phyloP scores from a whole-genome alignment of 2,797 vertebrate species.

The Salmo trutta region DNA sequence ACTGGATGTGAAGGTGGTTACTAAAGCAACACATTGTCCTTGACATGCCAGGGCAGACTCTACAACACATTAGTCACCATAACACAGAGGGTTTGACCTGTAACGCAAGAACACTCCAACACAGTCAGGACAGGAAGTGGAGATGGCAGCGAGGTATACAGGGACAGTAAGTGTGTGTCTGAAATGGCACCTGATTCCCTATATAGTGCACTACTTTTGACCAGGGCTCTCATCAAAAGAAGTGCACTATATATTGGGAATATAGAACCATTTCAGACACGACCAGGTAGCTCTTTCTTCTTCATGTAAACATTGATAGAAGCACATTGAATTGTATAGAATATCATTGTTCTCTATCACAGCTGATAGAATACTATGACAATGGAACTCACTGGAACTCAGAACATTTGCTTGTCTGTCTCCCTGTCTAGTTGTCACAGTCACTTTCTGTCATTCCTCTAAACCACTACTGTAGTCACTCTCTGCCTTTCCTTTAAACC shows the following conservation, averaged over 20 bases:
- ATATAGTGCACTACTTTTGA: too few relatives aligned
- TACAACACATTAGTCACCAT: conserved; percentile 54
- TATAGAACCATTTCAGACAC: too few relatives aligned
- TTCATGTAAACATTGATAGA: not conserved
- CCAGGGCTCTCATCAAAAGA: too few relatives aligned
- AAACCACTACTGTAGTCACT: too few relatives aligned
- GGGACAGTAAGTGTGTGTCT: too few relatives aligned
- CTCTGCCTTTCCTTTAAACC: too few relatives aligned
- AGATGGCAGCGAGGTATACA: not conserved
- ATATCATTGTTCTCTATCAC: not conserved
- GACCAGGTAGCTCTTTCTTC: too few relatives aligned
- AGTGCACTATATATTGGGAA: too few relatives aligned
- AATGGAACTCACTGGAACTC: not conserved
- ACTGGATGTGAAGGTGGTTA: conserved; percentile 44
- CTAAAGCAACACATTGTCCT: conserved; percentile 48
- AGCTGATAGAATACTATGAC: not conserved
- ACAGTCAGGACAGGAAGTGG: not conserved
- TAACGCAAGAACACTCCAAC: conserved; percentile 42
- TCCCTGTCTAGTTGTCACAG: not conserved
- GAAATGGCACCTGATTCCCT: too few relatives aligned
- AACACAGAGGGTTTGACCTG: conserved; percentile 57
- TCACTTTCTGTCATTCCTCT: not conserved
- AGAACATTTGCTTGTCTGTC: too few relatives aligned
- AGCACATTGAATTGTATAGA: not conserved
- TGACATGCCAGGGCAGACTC: conserved; percentile 52